phyloP scores from a whole-genome alignment of 2,888 invertebrate species.

The Dynastes tityus region DNA sequence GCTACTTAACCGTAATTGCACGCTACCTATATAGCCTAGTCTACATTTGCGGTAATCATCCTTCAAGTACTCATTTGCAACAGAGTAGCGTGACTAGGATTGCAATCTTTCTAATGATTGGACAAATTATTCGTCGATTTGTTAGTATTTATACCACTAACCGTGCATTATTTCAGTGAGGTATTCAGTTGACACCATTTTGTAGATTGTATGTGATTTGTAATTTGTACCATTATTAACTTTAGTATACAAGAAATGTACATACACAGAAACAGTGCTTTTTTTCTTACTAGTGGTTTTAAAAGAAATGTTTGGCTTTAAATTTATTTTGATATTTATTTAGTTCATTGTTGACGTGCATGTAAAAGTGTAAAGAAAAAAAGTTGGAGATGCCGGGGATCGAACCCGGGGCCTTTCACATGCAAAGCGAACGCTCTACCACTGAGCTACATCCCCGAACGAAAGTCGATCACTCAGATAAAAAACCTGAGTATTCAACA shows the following conservation, averaged over 20 bases:
- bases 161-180: neutral
- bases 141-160: neutral
- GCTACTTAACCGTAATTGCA: no score
- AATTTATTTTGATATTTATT: no score
- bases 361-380: constrained; percentile 60
- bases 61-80: neutral
- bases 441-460: constrained; percentile 95
- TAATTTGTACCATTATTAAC: no score
- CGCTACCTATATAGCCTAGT: no score
- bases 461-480: no score
- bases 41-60: neutral
- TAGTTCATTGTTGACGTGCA: neutral
- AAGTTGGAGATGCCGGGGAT: constrained; percentile 93
- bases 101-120: constrained; percentile 13
- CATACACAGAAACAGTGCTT: no score
- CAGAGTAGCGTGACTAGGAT: constrained; percentile 4
- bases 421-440: constrained; percentile 99
- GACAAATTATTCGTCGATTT: neutral
- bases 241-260: no score
- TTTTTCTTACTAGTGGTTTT: no score
- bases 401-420: constrained; percentile 99
- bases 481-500: no score
- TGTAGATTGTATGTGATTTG: no score
- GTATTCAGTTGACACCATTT: no score
- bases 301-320: no score